Percentiles rank a stretch among this genome's conserved stretches.
Conservation (phyloP, 1,140 invertebrate species). For the Macrobrachium nipponense region DNA sequence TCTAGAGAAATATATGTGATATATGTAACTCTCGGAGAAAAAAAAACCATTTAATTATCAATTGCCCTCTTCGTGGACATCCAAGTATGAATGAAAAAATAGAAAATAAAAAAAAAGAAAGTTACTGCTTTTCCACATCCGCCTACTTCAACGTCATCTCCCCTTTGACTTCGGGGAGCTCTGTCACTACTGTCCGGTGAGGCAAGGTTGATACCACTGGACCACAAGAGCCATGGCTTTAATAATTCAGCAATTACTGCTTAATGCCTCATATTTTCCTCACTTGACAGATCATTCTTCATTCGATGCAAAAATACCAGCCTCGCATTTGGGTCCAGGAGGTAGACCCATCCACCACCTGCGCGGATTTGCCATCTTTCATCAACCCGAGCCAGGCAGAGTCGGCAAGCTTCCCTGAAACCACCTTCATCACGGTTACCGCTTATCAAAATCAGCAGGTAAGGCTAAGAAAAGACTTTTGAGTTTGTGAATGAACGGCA, state of each 20-base stretch:
- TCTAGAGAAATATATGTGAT: too few relatives aligned
- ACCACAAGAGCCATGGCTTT: background rate
- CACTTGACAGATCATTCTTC: conserved; percentile 75
- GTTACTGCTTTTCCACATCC: too few relatives aligned
- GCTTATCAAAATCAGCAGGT: conserved; percentile 76
- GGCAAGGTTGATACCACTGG: background rate
- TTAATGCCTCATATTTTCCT: background rate
- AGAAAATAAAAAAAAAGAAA: too few relatives aligned
- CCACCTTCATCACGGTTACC: conserved; percentile 75
- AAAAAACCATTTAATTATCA: too few relatives aligned
- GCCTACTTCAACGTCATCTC: too few relatives aligned
- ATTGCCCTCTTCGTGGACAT: too few relatives aligned
- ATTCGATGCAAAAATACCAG: conserved; percentile 81
- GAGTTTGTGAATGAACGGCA: too few relatives aligned
- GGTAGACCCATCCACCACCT: background rate
- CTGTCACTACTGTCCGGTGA: background rate
- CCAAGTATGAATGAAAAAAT: too few relatives aligned
- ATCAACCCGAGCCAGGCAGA: conserved; percentile 21
- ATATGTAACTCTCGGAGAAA: too few relatives aligned
- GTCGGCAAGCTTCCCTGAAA: conserved; percentile 70
- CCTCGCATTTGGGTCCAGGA: conserved; percentile 71
- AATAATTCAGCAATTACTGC: too few relatives aligned
- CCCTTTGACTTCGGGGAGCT: too few relatives aligned
- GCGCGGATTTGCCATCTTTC: conserved; percentile 18
- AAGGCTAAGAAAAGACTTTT: background rate